phyloP scores from a whole-genome alignment of 92 coral and sea anemone genomes.

The Muricea muricata region DNA sequence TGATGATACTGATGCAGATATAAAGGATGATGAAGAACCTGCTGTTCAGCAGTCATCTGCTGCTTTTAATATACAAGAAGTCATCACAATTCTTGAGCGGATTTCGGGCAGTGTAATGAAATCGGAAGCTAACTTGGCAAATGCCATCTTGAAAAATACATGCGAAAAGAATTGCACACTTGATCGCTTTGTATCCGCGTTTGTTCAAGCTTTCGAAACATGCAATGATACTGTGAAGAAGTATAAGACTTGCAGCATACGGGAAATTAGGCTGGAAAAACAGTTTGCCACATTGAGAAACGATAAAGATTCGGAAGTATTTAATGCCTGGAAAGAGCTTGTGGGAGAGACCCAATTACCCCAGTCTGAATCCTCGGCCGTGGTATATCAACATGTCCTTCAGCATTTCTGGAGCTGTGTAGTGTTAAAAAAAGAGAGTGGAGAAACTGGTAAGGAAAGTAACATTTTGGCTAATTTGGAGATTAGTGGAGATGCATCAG shows the following conservation, averaged over 20 bases:
- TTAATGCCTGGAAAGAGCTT: not conserved
- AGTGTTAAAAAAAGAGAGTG: not conserved
- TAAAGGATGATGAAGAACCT: not conserved
- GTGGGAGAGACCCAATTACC: not conserved
- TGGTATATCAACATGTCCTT: not conserved
- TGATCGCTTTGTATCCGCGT: not conserved
- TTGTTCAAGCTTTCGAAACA: not conserved
- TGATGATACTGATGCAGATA: not conserved
- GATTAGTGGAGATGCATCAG: not conserved
- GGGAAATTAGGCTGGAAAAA: not conserved
- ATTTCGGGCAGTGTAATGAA: not conserved
- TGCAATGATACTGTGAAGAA: not conserved
- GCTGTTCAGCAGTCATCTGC: not conserved
- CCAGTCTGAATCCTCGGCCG: not conserved
- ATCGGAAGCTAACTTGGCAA: not conserved
- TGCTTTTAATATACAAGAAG: not conserved
- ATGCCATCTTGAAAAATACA: not conserved
- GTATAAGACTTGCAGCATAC: not conserved
- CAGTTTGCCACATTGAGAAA: not conserved
- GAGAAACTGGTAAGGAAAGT: not conserved
- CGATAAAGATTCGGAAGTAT: not conserved
- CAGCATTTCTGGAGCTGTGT: not conserved
- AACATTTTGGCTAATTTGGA: not conserved
- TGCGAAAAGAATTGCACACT: not conserved
- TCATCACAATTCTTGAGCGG: constrained; percentile 1